Evolutionary conservation across 2,888 invertebrate species (phyloP).

Genomic region (Caenorhabditis becei): DNA sequence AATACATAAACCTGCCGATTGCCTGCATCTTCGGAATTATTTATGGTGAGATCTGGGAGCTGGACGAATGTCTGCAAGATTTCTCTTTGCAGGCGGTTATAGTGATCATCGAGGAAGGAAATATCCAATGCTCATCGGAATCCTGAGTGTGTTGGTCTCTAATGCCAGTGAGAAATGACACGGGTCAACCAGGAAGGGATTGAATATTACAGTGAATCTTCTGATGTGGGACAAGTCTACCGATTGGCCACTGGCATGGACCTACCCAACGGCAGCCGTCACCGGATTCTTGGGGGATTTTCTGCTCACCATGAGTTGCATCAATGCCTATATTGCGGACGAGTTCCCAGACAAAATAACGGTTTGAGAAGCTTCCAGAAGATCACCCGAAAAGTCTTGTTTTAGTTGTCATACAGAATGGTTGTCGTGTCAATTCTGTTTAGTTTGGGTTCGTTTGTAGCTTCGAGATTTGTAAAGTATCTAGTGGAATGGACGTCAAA

Average conservation of each 20-base stretch:
- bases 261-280: slow-evolving; percentile 65
- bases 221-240: slow-evolving; percentile 74
- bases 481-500: slow-evolving; percentile 66
- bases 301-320: slow-evolving; percentile 76
- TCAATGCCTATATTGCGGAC: slow-evolving; percentile 78
- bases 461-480: slow-evolving; percentile 69
- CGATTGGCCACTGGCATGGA: slow-evolving; percentile 71
- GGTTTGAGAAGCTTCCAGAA: slow-evolving; percentile 33
- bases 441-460: slow-evolving; percentile 72
- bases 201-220: slow-evolving; percentile 62
- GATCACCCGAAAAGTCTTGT: not conserved
- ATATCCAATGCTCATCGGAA: slow-evolving; percentile 71
- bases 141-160: slow-evolving; percentile 70
- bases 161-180: slow-evolving; percentile 63
- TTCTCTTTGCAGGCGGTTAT: slow-evolving; percentile 68
- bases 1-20: slow-evolving; percentile 78
- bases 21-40: slow-evolving; percentile 76
- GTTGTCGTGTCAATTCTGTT: slow-evolving; percentile 77
- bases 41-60: slow-evolving; percentile 69
- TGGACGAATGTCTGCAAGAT: not conserved
- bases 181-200: slow-evolving; percentile 1
- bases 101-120: slow-evolving; percentile 76
- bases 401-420: slow-evolving; percentile 77
- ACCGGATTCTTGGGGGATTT: slow-evolving; percentile 77
- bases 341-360: slow-evolving; percentile 74